phyloP scores from a whole-genome alignment of 2,113 vertebrate species.

The Chloropsis hardwickii region DNA sequence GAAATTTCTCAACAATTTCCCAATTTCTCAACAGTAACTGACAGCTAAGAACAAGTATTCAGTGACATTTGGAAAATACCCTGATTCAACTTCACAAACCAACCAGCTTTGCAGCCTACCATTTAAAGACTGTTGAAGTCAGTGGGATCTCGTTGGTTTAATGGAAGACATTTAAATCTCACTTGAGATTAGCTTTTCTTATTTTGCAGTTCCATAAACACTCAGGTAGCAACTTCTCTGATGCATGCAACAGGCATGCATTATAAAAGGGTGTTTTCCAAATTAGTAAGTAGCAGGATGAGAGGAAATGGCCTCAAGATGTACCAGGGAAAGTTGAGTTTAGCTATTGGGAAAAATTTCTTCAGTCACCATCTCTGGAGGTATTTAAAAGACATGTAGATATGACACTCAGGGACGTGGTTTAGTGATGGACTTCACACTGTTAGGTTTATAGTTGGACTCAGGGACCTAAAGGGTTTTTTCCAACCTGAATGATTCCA shows the following conservation, averaged over 20 bases:
- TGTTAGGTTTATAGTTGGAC: not conserved
- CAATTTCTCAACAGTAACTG: not conserved
- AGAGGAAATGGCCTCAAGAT: not conserved
- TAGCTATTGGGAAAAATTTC: not conserved
- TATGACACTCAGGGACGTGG: accelerated
- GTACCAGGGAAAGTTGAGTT: not conserved
- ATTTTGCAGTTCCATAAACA: not conserved
- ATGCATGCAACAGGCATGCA: not conserved
- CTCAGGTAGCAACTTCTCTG: not conserved
- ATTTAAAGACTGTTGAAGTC: not conserved
- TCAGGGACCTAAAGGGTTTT: not conserved
- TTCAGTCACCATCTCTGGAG: not conserved
- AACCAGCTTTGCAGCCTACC: not conserved
- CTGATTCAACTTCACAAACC: not conserved
- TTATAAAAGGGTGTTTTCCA: not conserved
- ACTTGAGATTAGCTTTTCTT: not conserved
- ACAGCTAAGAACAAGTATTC: not conserved
- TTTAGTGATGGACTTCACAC: not conserved
- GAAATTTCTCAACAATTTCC: not conserved
- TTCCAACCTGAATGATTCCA: not conserved
- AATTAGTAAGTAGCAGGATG: not conserved
- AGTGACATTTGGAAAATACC: not conserved
- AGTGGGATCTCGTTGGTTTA: not conserved
- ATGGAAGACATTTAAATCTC: not conserved
- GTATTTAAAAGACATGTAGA: not conserved